Percentiles rank a stretch among this genome's conserved stretches.
Evolutionary conservation across 2,113 vertebrate species (phyloP).

Genomic region (Apodemus sylvaticus): DNA sequence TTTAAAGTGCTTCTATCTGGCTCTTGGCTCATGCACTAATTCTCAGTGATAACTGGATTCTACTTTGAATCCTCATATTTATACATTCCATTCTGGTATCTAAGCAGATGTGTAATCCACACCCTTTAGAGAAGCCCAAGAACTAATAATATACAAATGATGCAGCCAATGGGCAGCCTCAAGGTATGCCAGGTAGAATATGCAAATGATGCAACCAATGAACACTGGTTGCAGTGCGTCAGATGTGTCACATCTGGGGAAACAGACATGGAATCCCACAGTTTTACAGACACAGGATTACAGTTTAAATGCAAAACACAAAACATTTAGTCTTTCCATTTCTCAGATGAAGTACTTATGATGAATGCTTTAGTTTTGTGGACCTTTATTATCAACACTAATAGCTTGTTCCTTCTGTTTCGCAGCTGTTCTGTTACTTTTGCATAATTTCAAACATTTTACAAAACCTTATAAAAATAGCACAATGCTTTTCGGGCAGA

Average conservation of each 20-base stretch:
- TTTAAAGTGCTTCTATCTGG: neutral
- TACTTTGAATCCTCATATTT: neutral
- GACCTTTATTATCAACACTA: neutral
- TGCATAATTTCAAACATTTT: neutral
- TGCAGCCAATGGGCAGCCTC: neutral
- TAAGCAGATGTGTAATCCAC: neutral
- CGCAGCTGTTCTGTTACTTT: neutral
- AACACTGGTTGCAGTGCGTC: neutral
- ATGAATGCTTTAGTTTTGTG: neutral
- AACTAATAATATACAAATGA: neutral
- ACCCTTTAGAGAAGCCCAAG: neutral
- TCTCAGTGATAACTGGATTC: neutral
- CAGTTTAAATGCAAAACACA: slow-evolving; percentile 30
- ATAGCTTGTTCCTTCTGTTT: neutral
- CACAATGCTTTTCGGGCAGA: neutral
- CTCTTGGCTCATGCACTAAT: neutral
- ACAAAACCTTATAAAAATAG: neutral
- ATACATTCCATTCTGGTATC: neutral
- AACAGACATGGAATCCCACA: neutral
- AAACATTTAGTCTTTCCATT: slow-evolving; percentile 35
- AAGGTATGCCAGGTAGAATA: no score
- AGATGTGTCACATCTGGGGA: neutral
- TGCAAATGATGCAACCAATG: neutral
- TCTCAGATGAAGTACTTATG: slow-evolving; percentile 56
- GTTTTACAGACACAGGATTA: neutral